Evolutionary conservation across 1,140 invertebrate species (phyloP), one percentile per base, ranked within the genome.

Genomic region (Drosophila ercepeae): DNA sequence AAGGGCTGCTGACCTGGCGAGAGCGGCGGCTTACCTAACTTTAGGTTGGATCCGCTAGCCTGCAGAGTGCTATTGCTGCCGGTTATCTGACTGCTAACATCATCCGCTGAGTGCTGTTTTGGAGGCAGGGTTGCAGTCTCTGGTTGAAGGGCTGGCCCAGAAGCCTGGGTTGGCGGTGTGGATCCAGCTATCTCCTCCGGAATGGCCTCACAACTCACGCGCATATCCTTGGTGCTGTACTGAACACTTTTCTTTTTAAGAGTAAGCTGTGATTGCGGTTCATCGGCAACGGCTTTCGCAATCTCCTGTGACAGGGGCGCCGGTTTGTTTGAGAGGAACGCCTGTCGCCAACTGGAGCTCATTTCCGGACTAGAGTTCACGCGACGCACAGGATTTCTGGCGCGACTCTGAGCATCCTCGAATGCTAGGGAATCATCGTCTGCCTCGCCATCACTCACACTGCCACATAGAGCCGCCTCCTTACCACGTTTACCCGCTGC

Each of bases 301-400:
- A 57, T 52, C 44, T 73, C 51, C 34, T 79, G 78, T 1, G 78
- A 81, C 8, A 91, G 46, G 3, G 90, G 81, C 3, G 73, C 57
- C 7, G 89, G 89, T 1, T 90, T 90, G 18, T 67, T 64, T 1
- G 73, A 59, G 0, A 90, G 29, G 14, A 90, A 88, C 3, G 95
- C 93, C 92, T 95, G 94, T 89, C 96, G 96, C 95, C 95, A 97
- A 77, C 94, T 96, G 4, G 95, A 95, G 69, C 95, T 96, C 96
- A 98, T 97, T 93, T 97, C 96, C 2, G 97, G 96, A 90, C 96
- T 97, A 53, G 97, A 97, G 93, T 97, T 97, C 11, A 96, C 97
- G 50, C 97, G 93, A 2, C 96, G 93, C 41, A 97, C 96, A 9
- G 96, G 96, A 93, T 97, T 96, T 13, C 96, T 92, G 0, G 94